Conservation (phyloP, 2,113 vertebrate species). For the Hydrochoerus hydrochaeris region DNA sequence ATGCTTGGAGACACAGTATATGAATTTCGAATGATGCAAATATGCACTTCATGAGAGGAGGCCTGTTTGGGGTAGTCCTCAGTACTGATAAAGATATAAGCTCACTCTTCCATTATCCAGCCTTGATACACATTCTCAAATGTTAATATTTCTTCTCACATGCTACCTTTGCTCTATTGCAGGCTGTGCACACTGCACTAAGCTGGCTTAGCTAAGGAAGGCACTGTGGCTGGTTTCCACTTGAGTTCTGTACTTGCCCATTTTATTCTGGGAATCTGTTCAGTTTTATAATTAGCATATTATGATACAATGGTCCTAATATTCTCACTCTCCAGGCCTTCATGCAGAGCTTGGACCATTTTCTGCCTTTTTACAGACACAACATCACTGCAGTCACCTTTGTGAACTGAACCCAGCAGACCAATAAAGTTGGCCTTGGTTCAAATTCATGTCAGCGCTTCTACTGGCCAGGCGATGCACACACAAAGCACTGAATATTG, state of each 20-base stretch:
- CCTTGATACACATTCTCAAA: background rate
- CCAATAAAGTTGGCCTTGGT: background rate
- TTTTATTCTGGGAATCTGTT: slow-evolving; percentile 51
- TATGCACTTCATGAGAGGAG: background rate
- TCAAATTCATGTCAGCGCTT: background rate
- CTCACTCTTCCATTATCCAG: background rate
- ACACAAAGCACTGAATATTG: background rate
- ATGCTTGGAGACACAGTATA: rapidly evolving
- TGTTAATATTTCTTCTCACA: background rate
- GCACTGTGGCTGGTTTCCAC: background rate
- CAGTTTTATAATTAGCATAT: slow-evolving; percentile 48
- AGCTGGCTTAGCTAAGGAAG: background rate
- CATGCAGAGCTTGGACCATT: background rate
- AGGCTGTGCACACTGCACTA: rapidly evolving
- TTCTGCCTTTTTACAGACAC: background rate
- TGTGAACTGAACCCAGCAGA: background rate
- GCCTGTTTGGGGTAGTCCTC: background rate
- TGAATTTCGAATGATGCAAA: background rate
- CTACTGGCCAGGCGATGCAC: background rate
- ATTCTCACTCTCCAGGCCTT: background rate
- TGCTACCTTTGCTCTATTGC: background rate
- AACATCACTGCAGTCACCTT: background rate
- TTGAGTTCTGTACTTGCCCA: background rate
- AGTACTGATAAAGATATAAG: background rate
- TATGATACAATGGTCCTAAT: slow-evolving; percentile 15